These are phyloP conservation scores for Amphipoea oculea DNA, from an alignment of 2,888 invertebrate species.

Conservation along the genomic window DNA sequence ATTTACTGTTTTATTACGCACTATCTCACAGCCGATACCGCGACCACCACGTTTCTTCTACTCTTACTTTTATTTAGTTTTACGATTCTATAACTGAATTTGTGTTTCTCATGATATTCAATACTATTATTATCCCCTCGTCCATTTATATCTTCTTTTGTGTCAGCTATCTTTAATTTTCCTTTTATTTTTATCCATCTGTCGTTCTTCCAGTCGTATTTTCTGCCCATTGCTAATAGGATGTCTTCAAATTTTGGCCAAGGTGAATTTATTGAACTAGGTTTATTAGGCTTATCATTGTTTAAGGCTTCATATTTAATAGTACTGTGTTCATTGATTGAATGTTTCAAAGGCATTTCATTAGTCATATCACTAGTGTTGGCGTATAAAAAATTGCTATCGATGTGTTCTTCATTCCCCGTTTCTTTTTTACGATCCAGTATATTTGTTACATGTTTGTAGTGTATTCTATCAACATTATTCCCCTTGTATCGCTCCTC, in stretches of 20 bases:
- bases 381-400: constrained; percentile 58
- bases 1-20: constrained; percentile 52
- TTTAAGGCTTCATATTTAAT: constrained; percentile 45
- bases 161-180: constrained; percentile 72
- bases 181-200: constrained; percentile 87
- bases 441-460: constrained; percentile 72
- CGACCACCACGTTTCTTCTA: constrained; percentile 86
- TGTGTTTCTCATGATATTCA: constrained; percentile 81
- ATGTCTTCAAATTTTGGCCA: constrained; percentile 88
- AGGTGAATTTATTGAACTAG: constrained; percentile 45
- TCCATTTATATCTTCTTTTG: constrained; percentile 50
- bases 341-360: constrained; percentile 36
- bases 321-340: constrained; percentile 30
- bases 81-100: constrained; percentile 85
- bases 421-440: constrained; percentile 68
- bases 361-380: constrained; percentile 54
- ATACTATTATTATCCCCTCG: constrained; percentile 69
- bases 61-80: constrained; percentile 85
- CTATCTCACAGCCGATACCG: constrained; percentile 88
- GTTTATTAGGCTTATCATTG: constrained; percentile 45
- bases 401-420: constrained; percentile 60
- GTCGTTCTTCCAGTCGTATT: constrained; percentile 88
- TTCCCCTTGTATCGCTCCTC: constrained; percentile 74
- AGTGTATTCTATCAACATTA: constrained; percentile 73
- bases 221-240: constrained; percentile 82